A percentile compares a stretch with the other conserved stretches of the same genome.
phyloP scores from a whole-genome alignment of 2,888 invertebrate species.

The Caenorhabditis wallacei region DNA sequence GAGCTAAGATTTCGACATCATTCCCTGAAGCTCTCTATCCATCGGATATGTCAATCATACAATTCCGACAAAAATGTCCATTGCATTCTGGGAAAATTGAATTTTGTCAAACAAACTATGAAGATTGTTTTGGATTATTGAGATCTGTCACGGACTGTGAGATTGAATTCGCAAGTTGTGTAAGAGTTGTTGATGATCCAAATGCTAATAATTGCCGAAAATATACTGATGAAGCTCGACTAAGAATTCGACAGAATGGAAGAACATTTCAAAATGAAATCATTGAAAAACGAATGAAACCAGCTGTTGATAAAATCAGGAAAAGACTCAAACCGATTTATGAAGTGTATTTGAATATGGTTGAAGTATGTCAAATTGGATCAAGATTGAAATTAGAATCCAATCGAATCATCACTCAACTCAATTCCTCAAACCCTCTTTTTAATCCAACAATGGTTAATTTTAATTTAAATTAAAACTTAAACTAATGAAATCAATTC shows the following conservation, averaged over 20 bases:
- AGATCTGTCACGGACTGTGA: neutral
- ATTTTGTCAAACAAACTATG: neutral
- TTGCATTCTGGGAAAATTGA: neutral
- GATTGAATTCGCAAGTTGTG: neutral
- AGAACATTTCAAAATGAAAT: neutral
- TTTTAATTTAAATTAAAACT: neutral
- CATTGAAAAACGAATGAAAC: neutral
- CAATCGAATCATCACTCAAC: neutral
- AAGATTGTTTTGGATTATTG: slow-evolving; percentile 6
- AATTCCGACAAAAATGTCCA: neutral
- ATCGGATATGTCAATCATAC: neutral
- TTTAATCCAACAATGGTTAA: neutral
- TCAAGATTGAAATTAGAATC: neutral
- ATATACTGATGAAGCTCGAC: neutral
- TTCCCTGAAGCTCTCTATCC: neutral
- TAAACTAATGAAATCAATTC: neutral
- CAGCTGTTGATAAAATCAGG: neutral
- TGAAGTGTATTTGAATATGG: neutral
- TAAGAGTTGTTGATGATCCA: neutral
- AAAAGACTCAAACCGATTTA: neutral
- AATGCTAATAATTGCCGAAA: neutral
- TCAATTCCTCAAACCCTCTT: neutral
- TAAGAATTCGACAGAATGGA: neutral
- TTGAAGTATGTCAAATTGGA: slow-evolving; percentile 7
- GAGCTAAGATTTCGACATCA: neutral